phyloP scores from a whole-genome alignment of 2,888 invertebrate species.

The Mamestra brassicae region DNA sequence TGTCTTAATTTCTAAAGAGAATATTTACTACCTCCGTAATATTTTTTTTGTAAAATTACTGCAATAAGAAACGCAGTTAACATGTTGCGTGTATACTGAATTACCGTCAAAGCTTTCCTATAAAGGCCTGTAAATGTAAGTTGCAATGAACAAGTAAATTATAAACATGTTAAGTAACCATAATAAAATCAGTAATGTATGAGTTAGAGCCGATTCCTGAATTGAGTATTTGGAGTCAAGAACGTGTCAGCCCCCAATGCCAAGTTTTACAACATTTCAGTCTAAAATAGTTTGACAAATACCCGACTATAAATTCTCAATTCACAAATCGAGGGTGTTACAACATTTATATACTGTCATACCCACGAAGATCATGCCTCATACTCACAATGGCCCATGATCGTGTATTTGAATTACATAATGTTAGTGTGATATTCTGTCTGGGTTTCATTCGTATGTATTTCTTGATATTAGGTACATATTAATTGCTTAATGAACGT shows the following conservation, averaged over 20 bases:
- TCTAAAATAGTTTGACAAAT: too few species aligned
- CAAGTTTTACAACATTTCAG: too few species aligned
- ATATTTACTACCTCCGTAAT: too few species aligned
- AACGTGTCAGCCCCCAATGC: too few species aligned
- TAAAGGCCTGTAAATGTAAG: background rate
- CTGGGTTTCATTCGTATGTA: too few species aligned
- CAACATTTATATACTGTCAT: too few species aligned
- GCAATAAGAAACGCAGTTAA: background rate
- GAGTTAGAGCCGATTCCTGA: background rate
- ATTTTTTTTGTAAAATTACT: background rate
- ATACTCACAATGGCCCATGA: background rate
- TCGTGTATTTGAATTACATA: background rate
- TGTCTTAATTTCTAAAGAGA: too few species aligned
- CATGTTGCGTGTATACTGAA: slow-evolving; percentile 20
- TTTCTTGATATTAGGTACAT: background rate
- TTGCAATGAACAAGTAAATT: slow-evolving; percentile 4
- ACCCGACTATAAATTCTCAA: too few species aligned
- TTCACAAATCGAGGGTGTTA: too few species aligned
- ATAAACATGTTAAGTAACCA: background rate
- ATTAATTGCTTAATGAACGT: slow-evolving; percentile 2
- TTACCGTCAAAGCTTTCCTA: slow-evolving; percentile 23
- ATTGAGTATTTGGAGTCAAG: too few species aligned
- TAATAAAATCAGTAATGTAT: slow-evolving; percentile 26
- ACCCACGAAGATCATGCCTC: background rate
- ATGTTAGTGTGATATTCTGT: too few species aligned